Percentiles rank a stretch among this genome's conserved stretches.
phyloP scores from a whole-genome alignment of 2,888 invertebrate species.

The Gortyna flavago region DNA sequence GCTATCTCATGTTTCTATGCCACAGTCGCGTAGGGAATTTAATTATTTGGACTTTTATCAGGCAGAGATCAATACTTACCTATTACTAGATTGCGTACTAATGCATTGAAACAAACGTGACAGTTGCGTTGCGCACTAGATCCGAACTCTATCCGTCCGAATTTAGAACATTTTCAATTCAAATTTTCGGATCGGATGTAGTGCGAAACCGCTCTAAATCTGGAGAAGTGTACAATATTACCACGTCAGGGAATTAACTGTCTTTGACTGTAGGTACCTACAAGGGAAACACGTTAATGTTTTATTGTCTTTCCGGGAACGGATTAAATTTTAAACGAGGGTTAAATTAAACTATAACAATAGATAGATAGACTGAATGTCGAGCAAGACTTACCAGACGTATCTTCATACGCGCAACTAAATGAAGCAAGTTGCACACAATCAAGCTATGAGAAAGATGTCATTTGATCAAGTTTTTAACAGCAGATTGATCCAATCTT shows the following conservation, averaged over 20 bases:
- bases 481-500: background rate
- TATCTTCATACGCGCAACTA: background rate
- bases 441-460: background rate
- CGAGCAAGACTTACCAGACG: slow-evolving; percentile 5
- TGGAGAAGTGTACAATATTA: slow-evolving; percentile 52
- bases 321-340: slow-evolving; percentile 56
- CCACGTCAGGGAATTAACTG: slow-evolving; percentile 69
- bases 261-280: slow-evolving; percentile 61
- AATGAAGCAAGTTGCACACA: background rate
- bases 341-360: slow-evolving; percentile 35
- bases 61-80: background rate
- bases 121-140: too few species aligned
- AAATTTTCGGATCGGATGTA: too few species aligned
- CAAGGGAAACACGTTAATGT: slow-evolving; percentile 61
- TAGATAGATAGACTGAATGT: background rate
- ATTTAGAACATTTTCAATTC: too few species aligned
- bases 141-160: too few species aligned
- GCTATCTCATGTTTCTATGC: background rate
- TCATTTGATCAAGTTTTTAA: background rate
- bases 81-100: background rate
- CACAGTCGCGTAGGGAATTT: background rate
- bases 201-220: too few species aligned
- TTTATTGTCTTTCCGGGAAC: slow-evolving; percentile 61
- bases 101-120: background rate
- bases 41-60: too few species aligned